Conservation (phyloP, 92 coral and sea anemone genomes). For the Palythoa heliodiscus region DNA sequence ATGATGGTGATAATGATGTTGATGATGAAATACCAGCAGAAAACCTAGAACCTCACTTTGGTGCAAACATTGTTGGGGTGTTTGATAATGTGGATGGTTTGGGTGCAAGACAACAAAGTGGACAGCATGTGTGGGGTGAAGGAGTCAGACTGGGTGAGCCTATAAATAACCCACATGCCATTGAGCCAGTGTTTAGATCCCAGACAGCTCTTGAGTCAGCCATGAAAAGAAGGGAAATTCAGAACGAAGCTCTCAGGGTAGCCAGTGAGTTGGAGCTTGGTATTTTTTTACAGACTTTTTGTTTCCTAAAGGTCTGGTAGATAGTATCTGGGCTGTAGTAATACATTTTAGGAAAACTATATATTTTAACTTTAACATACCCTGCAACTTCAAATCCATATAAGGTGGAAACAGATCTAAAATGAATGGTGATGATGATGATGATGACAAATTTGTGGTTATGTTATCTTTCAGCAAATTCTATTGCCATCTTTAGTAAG, state of each 20-base stretch:
- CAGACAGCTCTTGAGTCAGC: slow-evolving; percentile 89
- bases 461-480: too few species aligned
- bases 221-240: slow-evolving; percentile 71
- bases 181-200: slow-evolving; percentile 63
- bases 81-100: slow-evolving; percentile 20
- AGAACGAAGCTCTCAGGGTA: slow-evolving; percentile 38
- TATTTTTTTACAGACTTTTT: background rate
- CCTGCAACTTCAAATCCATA: too few species aligned
- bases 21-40: slow-evolving; percentile 14
- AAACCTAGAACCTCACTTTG: slow-evolving; percentile 9
- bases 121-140: slow-evolving; percentile 74
- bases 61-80: slow-evolving; percentile 24
- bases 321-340: too few species aligned
- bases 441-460: too few species aligned
- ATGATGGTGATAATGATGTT: background rate
- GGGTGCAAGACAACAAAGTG: slow-evolving; percentile 27
- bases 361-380: too few species aligned
- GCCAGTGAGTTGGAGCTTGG: slow-evolving; percentile 40
- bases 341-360: too few species aligned
- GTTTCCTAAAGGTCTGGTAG: too few species aligned
- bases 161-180: slow-evolving; percentile 76
- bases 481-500: too few species aligned
- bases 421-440: too few species aligned
- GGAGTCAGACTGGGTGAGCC: slow-evolving; percentile 83
- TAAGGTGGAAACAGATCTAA: too few species aligned